Conservation (phyloP, 2,888 invertebrate genomes). For the Aradus depressus region DNA sequence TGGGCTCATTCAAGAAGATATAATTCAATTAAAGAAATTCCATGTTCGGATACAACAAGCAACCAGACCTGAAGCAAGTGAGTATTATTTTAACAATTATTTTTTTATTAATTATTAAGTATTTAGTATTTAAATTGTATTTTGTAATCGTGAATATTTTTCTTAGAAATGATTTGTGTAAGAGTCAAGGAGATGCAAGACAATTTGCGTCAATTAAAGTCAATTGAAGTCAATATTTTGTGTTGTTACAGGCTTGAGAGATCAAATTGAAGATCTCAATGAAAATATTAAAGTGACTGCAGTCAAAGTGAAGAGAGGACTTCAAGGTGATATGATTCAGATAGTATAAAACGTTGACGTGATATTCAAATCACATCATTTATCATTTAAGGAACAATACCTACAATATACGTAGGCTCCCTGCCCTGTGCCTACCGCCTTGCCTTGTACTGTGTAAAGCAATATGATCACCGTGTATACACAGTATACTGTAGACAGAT, state of each 20-base stretch:
- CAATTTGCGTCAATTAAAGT: not conserved
- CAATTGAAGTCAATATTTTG: too few species aligned
- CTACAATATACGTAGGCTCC: too few species aligned
- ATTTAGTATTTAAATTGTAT: not conserved
- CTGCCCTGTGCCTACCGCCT: too few species aligned
- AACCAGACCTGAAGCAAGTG: constrained; percentile 25
- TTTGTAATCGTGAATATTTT: not conserved
- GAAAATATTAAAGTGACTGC: constrained; percentile 20
- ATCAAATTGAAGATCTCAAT: constrained; percentile 20
- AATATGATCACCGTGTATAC: too few species aligned
- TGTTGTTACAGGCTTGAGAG: constrained; percentile 23
- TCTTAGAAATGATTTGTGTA: not conserved
- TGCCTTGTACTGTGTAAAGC: too few species aligned
- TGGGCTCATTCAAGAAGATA: constrained; percentile 26
- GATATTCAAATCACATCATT: too few species aligned
- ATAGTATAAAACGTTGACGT: too few species aligned
- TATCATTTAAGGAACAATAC: too few species aligned
- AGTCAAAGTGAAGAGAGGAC: constrained; percentile 12
- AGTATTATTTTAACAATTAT: constrained; percentile 8
- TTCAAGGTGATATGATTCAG: constrained; percentile 14
- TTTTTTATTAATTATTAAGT: not conserved
- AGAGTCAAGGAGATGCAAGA: not conserved
- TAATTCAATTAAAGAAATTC: constrained; percentile 22
- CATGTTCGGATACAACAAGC: constrained; percentile 26
- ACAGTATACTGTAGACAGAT: too few species aligned